These are phyloP conservation scores for Alitta virens DNA, from an alignment of 2,888 invertebrate genomes.

Conservation along the genomic window DNA sequence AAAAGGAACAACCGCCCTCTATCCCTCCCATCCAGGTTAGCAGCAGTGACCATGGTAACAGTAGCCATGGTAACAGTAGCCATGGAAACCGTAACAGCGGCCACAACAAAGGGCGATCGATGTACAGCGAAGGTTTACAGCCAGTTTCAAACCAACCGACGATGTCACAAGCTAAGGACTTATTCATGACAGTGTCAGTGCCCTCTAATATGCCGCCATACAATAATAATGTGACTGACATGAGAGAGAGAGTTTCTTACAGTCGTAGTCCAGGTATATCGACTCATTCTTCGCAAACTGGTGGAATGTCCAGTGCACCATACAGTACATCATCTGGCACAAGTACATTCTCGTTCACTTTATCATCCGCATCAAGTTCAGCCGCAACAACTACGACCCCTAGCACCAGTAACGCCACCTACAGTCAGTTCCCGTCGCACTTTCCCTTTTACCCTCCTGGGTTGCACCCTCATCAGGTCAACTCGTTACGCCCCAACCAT, in stretches of 20 bases:
- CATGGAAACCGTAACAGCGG: conserved; percentile 19
- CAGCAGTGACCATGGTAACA: not conserved
- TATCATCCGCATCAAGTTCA: conserved; percentile 2
- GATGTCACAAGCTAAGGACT: conserved; percentile 26
- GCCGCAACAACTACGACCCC: not conserved
- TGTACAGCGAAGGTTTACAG: conserved; percentile 7
- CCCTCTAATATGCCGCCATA: not conserved
- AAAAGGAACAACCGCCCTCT: too few species aligned
- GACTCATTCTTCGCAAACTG: too few species aligned
- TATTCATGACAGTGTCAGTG: conserved; percentile 21
- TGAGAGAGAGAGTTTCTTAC: too few species aligned
- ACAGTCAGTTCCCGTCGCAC: conserved; percentile 1
- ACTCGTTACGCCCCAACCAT: too few species aligned
- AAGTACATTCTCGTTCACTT: conserved; percentile 11
- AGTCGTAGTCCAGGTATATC: too few species aligned
- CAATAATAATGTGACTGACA: too few species aligned
- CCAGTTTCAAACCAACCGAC: conserved; percentile 29
- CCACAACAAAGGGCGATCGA: conserved; percentile 7
- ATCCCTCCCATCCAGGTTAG: not conserved
- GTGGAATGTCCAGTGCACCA: too few species aligned
- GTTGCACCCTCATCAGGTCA: too few species aligned
- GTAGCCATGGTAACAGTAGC: conserved; percentile 3
- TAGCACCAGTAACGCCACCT: not conserved
- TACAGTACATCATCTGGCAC: not conserved
- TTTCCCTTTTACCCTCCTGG: not conserved